Conservation (phyloP, 53 echinoderm and acorn worm species). For the Stichopus horrens region DNA sequence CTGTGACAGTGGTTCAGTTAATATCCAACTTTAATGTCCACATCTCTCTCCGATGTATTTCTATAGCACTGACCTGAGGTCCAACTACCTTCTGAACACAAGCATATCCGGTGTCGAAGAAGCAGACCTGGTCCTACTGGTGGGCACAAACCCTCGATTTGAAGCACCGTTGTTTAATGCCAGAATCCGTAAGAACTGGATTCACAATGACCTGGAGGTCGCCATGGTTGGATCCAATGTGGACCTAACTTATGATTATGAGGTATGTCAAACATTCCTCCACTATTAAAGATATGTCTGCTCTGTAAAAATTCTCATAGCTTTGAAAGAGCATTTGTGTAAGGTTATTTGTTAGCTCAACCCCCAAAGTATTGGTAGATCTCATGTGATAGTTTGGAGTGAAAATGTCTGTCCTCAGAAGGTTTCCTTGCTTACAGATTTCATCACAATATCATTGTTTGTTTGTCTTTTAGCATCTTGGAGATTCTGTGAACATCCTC, state of each 20-base stretch:
- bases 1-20: no score
- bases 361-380: no score
- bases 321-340: no score
- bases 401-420: no score
- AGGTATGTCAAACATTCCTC: constrained; percentile 54
- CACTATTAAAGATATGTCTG: no score
- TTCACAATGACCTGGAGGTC: constrained; percentile 84
- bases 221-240: constrained; percentile 81
- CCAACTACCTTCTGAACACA: constrained; percentile 98
- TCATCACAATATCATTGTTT: neutral
- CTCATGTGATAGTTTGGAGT: no score
- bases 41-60: neutral
- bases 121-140: constrained; percentile 84
- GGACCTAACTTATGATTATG: constrained; percentile 86
- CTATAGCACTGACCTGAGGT: constrained; percentile 83
- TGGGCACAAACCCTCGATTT: constrained; percentile 91
- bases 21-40: no score
- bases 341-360: no score
- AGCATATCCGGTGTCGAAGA: constrained; percentile 94
- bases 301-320: no score
- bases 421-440: no score
- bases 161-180: constrained; percentile 97
- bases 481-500: constrained; percentile 63
- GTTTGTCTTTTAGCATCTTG: constrained; percentile 69
- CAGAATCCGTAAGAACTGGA: constrained; percentile 92